phyloP scores from a whole-genome alignment of 2,797 vertebrate genomes.

The Pelodytes ibericus region DNA sequence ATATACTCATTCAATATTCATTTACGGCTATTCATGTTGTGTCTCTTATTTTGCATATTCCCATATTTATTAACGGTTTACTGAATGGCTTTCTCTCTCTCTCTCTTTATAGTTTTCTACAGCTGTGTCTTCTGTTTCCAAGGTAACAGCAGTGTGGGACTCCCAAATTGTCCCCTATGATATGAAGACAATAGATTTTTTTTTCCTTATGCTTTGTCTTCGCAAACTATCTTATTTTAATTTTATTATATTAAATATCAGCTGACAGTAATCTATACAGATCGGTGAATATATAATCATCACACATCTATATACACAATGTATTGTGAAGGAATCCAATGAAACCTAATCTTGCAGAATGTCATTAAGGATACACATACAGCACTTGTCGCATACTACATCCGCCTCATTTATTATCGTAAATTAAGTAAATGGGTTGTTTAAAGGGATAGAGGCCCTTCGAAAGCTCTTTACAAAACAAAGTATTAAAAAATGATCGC shows the following conservation, averaged over 20 bases:
- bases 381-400: too few species aligned
- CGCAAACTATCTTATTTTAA: neutral
- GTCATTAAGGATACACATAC: too few species aligned
- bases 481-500: too few species aligned
- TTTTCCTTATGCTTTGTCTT: neutral
- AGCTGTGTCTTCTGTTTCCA: slow-evolving; percentile 5
- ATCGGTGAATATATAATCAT: too few species aligned
- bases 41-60: neutral
- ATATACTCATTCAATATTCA: neutral
- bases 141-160: neutral
- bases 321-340: too few species aligned
- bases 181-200: neutral
- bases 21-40: neutral
- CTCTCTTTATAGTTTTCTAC: neutral
- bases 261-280: too few species aligned
- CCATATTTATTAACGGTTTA: neutral
- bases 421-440: too few species aligned
- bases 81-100: neutral
- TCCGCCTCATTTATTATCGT: too few species aligned
- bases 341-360: too few species aligned
- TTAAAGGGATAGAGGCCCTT: too few species aligned
- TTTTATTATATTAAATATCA: neutral
- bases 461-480: too few species aligned
- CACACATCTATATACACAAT: too few species aligned
- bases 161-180: neutral